Evolutionary conservation across 92 coral and sea anemone species (phyloP).

Genomic region (Zoanthus gigantus): DNA sequence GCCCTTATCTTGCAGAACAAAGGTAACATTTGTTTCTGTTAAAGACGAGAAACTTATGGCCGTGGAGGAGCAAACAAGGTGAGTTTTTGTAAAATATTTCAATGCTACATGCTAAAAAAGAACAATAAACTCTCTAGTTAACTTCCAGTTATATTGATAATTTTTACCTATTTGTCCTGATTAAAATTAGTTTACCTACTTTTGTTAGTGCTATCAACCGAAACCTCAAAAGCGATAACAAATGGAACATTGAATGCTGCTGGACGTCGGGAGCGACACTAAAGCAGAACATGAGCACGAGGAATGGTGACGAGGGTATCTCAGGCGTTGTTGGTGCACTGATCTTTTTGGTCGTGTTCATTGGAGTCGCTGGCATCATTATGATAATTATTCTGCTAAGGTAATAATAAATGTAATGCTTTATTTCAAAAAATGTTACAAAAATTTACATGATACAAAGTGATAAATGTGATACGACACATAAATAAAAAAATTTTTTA

Average conservation of each 20-base stretch:
- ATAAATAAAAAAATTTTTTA: too few relatives aligned
- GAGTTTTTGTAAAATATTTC: neutral
- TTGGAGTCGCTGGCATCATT: conserved; percentile 76
- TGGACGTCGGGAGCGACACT: conserved; percentile 20
- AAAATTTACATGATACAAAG: too few relatives aligned
- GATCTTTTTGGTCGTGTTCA: conserved; percentile 75
- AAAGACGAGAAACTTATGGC: conserved; percentile 22
- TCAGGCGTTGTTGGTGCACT: conserved; percentile 76
- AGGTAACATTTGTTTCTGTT: conserved; percentile 40
- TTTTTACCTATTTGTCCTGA: too few relatives aligned
- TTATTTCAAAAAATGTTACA: neutral
- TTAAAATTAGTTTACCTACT: too few relatives aligned
- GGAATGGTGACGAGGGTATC: conserved; percentile 46
- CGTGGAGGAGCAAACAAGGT: conserved; percentile 34
- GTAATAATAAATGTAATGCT: conserved; percentile 19
- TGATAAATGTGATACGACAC: too few relatives aligned
- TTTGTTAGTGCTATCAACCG: conserved; percentile 10
- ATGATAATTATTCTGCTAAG: conserved; percentile 71
- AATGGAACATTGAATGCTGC: conserved; percentile 34
- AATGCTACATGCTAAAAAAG: neutral
- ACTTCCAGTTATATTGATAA: neutral
- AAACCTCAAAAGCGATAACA: neutral
- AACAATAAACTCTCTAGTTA: too few relatives aligned
- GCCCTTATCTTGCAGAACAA: conserved; percentile 8
- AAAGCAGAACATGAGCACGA: neutral